Evolutionary conservation across 2,113 vertebrate genomes (phyloP).

Genomic region (Triplophysa tibetana): DNA sequence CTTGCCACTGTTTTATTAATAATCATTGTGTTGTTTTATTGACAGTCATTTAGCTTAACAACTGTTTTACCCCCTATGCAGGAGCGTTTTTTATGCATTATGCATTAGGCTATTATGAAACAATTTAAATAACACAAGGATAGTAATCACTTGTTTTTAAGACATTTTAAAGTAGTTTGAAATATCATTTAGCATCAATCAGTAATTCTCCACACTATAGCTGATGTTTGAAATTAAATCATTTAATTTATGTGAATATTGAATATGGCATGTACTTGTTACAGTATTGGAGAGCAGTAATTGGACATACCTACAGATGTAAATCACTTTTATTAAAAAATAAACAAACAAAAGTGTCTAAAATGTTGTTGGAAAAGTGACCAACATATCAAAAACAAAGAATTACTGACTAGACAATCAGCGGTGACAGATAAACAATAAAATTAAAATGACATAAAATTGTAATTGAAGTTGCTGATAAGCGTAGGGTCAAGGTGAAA

Average conservation of each 20-base stretch:
- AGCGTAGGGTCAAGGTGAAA: no score
- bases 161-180: not conserved
- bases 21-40: not conserved
- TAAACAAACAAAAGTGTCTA: slow-evolving; percentile 59
- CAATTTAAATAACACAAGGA: no score
- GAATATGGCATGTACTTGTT: not conserved
- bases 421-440: slow-evolving; percentile 74
- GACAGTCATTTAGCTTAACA: not conserved
- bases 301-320: slow-evolving; percentile 11
- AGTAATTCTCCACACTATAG: not conserved
- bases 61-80: no score
- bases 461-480: no score
- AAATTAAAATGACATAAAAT: slow-evolving; percentile 17
- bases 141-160: not conserved
- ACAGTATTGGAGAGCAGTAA: not conserved
- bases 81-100: no score
- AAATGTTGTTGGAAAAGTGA: slow-evolving; percentile 67
- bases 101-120: no score
- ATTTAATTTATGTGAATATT: no score
- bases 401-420: slow-evolving; percentile 53
- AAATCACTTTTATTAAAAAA: slow-evolving; percentile 74
- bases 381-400: slow-evolving; percentile 29
- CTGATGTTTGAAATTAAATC: no score
- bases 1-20: not conserved
- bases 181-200: not conserved